These are phyloP conservation scores for Cygnus buccinator DNA, from an alignment of 2,113 vertebrate species.

Conservation along the genomic window DNA sequence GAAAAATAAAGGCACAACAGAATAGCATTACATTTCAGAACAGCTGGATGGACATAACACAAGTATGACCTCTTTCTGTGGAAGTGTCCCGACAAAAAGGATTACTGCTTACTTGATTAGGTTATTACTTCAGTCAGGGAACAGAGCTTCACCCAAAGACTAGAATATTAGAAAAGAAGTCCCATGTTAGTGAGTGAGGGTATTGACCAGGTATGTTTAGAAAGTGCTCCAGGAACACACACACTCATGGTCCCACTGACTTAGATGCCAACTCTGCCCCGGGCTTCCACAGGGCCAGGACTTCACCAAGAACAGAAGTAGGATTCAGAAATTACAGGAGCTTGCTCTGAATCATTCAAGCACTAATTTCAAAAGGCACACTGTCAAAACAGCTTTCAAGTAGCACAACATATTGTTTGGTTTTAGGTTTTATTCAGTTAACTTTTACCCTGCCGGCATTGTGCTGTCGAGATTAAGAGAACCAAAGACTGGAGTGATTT, in stretches of 20 bases:
- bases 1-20: slow-evolving; percentile 85
- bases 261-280: neutral
- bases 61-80: slow-evolving; percentile 1
- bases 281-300: neutral
- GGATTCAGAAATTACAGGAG: neutral
- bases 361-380: neutral
- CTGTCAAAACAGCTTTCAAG: neutral
- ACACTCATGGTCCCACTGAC: neutral
- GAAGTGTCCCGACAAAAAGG: slow-evolving; percentile 35
- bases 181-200: neutral
- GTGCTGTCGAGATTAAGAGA: neutral
- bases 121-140: neutral
- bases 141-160: neutral
- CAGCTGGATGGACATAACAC: slow-evolving; percentile 33
- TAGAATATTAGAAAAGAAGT: neutral
- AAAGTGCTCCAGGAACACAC: neutral
- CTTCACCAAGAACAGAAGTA: neutral
- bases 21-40: slow-evolving; percentile 72
- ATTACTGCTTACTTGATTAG: neutral
- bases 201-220: neutral
- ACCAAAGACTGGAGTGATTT: neutral
- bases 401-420: neutral
- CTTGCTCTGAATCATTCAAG: neutral
- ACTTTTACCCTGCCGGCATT: neutral
- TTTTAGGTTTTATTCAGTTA: neutral